Base-by-base conservation (phyloP, 2,888 invertebrate genomes). In the Nymphalis c-album region DNA sequence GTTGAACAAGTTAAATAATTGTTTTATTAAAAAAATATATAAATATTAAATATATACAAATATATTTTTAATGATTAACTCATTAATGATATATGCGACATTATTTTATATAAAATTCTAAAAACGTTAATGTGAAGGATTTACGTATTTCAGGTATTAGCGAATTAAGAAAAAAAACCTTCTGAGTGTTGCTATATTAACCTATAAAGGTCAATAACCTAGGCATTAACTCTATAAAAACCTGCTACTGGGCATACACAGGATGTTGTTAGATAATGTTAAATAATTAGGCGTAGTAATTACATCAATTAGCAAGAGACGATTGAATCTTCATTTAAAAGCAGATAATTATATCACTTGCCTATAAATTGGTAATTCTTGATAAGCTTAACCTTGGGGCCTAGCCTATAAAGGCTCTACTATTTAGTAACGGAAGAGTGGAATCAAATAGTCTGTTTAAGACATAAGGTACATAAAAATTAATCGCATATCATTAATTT, bases 151-250 rank as follows among this genome's bases (percentile, higher is more conserved):
- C 60, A n/a, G 58, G 26, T n/a, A 62, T 26, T 51, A 63, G 59
- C 57, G 69, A 67, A 65, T 57, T 68, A 68, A 61, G 22, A 57
- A 40, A 55, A 55, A 53, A 31, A 13, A 55, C 4, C 2, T 16
- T 31, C 48, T 35, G 48, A 22, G 46, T 66, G 67, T 69, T 69
- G 60, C 63, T 67, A 71, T 71, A 64, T 48, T 47, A 60, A 53
- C 61, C 60, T 62, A 66, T 67, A 63, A 61, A 69, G 62, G 69
- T 50, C 71, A 69, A 63, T 72, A 64, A 71, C 71, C 69, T 68
- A 60, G 66, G 58, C 55, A 61, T 63, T 59, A 46, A 40, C 53
- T 60, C 48, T 31, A 51, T 46, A 64, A 60, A 63, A 70, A 66
- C 68, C 60, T 60, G 72, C 68, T 72, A 70, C 68, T 59, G 48